phyloP scores from a whole-genome alignment of 2,797 vertebrate genomes.

The Polyboroides typus region DNA sequence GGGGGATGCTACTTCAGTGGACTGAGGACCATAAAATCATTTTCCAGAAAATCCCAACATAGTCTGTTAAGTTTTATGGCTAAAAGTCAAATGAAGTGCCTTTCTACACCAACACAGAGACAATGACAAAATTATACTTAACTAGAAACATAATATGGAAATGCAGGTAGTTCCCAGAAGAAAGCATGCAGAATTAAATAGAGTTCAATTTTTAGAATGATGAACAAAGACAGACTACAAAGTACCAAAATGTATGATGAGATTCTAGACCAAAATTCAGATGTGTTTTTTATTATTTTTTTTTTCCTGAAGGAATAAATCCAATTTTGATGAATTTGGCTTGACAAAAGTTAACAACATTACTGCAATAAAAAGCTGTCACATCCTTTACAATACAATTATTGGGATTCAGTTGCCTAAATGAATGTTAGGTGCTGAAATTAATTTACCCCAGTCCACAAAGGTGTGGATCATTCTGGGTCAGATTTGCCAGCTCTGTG shows the following conservation, averaged over 20 bases:
- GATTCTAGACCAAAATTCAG: not conserved
- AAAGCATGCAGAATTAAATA: not conserved
- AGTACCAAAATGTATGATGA: not conserved
- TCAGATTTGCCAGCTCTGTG: not conserved
- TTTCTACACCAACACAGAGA: not conserved
- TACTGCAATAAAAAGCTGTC: not conserved
- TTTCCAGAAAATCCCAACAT: constrained; percentile 9
- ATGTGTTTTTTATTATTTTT: not conserved
- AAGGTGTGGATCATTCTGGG: not conserved
- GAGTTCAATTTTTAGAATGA: not conserved
- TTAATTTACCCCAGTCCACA: not conserved
- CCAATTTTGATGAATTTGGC: not conserved
- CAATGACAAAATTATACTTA: not conserved
- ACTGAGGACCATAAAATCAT: not conserved
- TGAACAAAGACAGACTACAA: not conserved
- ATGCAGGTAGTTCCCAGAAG: not conserved
- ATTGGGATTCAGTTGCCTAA: not conserved
- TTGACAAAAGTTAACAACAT: not conserved
- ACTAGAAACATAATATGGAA: not conserved
- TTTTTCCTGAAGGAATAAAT: not conserved
- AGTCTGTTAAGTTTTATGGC: not conserved
- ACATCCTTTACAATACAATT: not conserved
- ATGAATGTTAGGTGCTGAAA: not conserved
- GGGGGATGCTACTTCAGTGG: not conserved
- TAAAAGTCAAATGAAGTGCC: not conserved